phyloP scores from a whole-genome alignment of 2,113 vertebrate species.

The Pomatostomus ruficeps region DNA sequence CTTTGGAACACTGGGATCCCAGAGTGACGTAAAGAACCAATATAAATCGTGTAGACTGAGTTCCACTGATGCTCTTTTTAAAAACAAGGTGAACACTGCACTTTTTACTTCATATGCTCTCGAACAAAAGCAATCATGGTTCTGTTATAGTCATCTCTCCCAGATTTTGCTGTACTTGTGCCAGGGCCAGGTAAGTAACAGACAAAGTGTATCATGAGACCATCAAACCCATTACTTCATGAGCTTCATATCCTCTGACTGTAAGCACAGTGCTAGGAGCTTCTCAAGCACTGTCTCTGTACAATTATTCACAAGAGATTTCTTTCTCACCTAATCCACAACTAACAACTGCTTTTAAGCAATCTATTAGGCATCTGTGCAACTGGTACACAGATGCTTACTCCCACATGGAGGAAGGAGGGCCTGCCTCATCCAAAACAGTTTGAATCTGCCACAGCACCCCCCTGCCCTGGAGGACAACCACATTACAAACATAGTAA shows the following conservation, averaged over 20 bases:
- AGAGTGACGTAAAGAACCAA: not conserved
- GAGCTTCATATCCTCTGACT: not conserved
- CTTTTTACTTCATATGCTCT: not conserved
- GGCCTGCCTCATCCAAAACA: not conserved
- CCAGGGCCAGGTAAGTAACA: not conserved
- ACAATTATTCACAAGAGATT: not conserved
- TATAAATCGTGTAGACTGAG: not conserved
- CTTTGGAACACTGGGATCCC: not conserved
- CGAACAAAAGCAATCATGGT: not conserved
- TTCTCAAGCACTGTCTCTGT: not conserved
- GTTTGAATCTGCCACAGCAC: not conserved
- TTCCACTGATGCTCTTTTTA: not conserved
- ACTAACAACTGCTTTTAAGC: not conserved
- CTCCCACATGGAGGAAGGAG: not conserved
- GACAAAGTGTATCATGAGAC: not conserved
- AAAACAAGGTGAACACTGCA: not conserved
- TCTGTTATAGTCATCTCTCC: not conserved
- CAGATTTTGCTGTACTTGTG: not conserved
- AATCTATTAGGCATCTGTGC: not conserved
- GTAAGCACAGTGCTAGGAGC: not conserved
- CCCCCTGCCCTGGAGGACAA: not conserved
- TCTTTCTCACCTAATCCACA: not conserved
- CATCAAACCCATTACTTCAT: not conserved
- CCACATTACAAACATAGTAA: not conserved
- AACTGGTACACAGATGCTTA: not conserved